Base-by-base conservation (phyloP, 1,140 invertebrate species). In the Prorops nasuta region DNA sequence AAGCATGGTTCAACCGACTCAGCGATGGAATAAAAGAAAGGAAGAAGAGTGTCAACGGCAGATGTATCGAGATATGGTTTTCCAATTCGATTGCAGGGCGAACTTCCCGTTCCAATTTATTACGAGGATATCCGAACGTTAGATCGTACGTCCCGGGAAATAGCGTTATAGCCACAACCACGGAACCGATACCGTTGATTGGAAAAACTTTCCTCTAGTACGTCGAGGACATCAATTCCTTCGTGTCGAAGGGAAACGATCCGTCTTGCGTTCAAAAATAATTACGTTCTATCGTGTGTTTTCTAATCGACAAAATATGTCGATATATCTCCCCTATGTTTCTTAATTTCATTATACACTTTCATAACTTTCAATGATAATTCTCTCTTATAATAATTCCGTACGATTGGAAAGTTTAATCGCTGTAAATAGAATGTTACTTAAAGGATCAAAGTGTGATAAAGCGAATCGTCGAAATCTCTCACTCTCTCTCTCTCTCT, bases 31-130 rank as follows among this genome's bases (percentile, higher is more conserved):
- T 37, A 46, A 51, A 48, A 56, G 43, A 10, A 34, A 52, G n/a
- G 6, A 15, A 17, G 24, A 19, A 44, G 46, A 19, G 46, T 31
- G 46, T 57, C 43, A 54, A 38, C 51, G 43, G 50, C 57, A 58
- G 55, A 60, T 58, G 47, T 49, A 58, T 54, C 40, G 51, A 39
- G 55, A 58, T 58, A 54, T 43, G 41, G 34, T 52, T n/a, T 48
- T 38, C 37, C 21, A 22, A 7, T 12, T 17, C 32, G 17, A 47
- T 51, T 46, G 6, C 44, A 39, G 10, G 4, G 10, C 24, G 4
- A 28, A 4, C 24, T 28, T 28, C 24, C 24, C 24, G 24, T 10
- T n/a, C 24, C 24, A 28, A 28, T 28, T 28, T 28, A 28, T 28
- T 28, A 28, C 24, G 24, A 28, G 24, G 24, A 28, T 28, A 28